phyloP scores from a whole-genome alignment of 1,140 invertebrate species.

The Drosophila baimaii region DNA sequence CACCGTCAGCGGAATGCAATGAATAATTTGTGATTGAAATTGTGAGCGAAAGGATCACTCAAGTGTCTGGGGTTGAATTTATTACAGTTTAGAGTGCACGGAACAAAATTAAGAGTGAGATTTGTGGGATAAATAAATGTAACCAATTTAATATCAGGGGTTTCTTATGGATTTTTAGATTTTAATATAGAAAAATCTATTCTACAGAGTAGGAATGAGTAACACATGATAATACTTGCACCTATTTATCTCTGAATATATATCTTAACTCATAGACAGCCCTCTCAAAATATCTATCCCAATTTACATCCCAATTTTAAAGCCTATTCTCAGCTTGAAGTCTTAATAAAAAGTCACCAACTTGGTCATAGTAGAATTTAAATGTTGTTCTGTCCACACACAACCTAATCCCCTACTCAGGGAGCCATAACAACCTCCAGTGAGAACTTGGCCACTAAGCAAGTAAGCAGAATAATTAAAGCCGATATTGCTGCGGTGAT shows the following conservation, averaged over 20 bases:
- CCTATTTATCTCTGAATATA: too few relatives aligned
- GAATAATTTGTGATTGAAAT: slow-evolving; percentile 30
- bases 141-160: too few relatives aligned
- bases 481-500: slow-evolving; percentile 50
- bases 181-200: too few relatives aligned
- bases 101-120: neutral
- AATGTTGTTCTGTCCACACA: neutral
- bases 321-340: neutral
- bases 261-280: too few relatives aligned
- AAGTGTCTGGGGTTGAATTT: slow-evolving; percentile 12
- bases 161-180: neutral
- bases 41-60: slow-evolving; percentile 24
- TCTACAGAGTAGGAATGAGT: too few relatives aligned
- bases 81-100: neutral
- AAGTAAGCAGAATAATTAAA: slow-evolving; percentile 31
- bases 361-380: neutral
- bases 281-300: too few relatives aligned
- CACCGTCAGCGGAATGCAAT: slow-evolving; percentile 15
- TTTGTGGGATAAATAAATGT: neutral
- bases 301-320: neutral
- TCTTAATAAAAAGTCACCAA: too few relatives aligned
- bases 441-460: slow-evolving; percentile 11
- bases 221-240: too few relatives aligned
- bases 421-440: slow-evolving; percentile 10
- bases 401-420: slow-evolving; percentile 8